Percentiles rank a stretch among this genome's conserved stretches.
Conservation (phyloP, 2,888 invertebrate species). For the Lasiommata megera region DNA sequence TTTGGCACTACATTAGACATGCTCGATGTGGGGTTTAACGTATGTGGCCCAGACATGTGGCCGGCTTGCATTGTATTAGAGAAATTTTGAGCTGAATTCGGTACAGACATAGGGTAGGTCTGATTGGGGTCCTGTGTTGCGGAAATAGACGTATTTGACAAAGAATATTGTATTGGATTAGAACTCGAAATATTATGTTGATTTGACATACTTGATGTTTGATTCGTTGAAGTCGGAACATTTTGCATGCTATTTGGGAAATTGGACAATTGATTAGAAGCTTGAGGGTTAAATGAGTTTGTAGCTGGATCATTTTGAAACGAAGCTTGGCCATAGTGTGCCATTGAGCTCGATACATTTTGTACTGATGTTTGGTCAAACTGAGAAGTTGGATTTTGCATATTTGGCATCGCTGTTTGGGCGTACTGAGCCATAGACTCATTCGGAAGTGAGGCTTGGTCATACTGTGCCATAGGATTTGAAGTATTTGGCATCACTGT, state of each 20-base stretch:
- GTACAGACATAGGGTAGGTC: constrained; percentile 3
- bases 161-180: constrained; percentile 23
- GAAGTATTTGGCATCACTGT: constrained; percentile 16
- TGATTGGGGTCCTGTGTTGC: constrained; percentile 3
- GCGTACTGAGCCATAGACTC: constrained; percentile 33
- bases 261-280: constrained; percentile 10
- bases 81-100: constrained; percentile 9
- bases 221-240: constrained; percentile 1
- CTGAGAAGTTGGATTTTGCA: neutral
- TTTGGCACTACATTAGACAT: constrained; percentile 4
- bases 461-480: constrained; percentile 33
- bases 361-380: neutral
- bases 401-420: neutral
- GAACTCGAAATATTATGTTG: constrained; percentile 5
- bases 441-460: neutral
- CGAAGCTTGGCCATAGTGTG: neutral
- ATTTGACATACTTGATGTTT: constrained; percentile 3
- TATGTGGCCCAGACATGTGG: neutral
- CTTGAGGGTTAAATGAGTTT: constrained; percentile 5
- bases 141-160: constrained; percentile 11
- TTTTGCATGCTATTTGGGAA: constrained; percentile 14
- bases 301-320: constrained; percentile 6
- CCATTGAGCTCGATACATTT: neutral
- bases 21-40: neutral
- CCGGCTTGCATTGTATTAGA: constrained; percentile 16